Evolutionary conservation across 53 echinoderm and acorn worm genomes (phyloP).

Genomic region (Arbacia lixula): DNA sequence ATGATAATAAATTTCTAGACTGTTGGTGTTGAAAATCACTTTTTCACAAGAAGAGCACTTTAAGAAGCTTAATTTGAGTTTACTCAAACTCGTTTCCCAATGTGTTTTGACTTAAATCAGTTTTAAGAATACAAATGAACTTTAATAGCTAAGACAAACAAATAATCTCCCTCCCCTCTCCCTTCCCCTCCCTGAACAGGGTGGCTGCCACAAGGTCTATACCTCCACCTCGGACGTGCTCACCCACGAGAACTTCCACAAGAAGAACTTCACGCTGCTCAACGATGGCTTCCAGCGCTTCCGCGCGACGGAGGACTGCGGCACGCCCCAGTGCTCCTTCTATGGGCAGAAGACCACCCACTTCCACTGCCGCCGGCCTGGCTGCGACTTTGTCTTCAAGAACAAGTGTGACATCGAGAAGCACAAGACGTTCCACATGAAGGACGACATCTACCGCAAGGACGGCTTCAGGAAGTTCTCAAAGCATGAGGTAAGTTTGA

Average conservation of each 20-base stretch:
- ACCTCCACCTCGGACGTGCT: slow-evolving; percentile 98
- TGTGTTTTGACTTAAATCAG: too few species aligned
- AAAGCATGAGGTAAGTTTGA: slow-evolving; percentile 95
- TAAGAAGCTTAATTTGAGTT: too few species aligned
- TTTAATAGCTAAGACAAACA: too few species aligned
- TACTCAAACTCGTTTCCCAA: too few species aligned
- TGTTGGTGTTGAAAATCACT: too few species aligned
- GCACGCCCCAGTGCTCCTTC: slow-evolving; percentile 79
- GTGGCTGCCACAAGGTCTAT: slow-evolving; percentile 95
- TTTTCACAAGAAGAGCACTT: too few species aligned
- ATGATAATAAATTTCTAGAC: too few species aligned
- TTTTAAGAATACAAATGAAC: too few species aligned
- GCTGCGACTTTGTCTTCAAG: slow-evolving; percentile 98
- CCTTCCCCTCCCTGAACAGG: slow-evolving; percentile 40
- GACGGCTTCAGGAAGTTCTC: slow-evolving; percentile 99
- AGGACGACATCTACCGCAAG: slow-evolving; percentile 93
- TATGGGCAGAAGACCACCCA: slow-evolving; percentile 99
- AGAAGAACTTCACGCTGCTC: slow-evolving; percentile 94
- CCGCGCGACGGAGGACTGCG: slow-evolving; percentile 99
- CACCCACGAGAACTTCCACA: slow-evolving; percentile 99
- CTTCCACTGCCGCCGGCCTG: slow-evolving; percentile 94
- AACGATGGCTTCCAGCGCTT: slow-evolving; percentile 98
- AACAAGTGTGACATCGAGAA: slow-evolving; percentile 99
- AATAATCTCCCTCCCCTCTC: too few species aligned
- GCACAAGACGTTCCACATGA: slow-evolving; percentile 96